Evolutionary conservation across 2,113 vertebrate genomes (phyloP).

Genomic region (Pagrus major): DNA sequence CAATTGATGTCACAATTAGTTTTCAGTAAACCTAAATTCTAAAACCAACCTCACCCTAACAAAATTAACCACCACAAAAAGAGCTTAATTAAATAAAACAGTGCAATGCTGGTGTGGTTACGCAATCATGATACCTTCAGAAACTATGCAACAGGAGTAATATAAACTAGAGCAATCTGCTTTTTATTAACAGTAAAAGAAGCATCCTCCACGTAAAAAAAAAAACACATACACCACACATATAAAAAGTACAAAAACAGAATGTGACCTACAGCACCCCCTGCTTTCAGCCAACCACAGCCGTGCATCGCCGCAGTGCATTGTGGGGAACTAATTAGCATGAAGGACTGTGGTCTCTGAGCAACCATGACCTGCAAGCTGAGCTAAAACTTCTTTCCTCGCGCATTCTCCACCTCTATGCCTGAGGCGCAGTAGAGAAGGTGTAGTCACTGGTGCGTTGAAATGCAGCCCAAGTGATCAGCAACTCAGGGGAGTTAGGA

Average conservation of each 20-base stretch:
- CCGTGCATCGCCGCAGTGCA: conserved; percentile 46
- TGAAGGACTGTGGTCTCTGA: conserved; percentile 74
- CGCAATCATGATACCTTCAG: conserved; percentile 2
- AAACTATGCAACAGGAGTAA: conserved; percentile 18
- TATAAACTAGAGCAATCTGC: not conserved
- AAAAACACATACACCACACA: not conserved
- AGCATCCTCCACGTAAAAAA: conserved; percentile 17
- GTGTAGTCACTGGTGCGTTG: conserved; percentile 80
- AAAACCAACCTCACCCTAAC: not conserved
- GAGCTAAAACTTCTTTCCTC: conserved; percentile 64
- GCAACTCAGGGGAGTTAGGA: conserved; percentile 54
- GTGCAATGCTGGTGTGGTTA: not conserved
- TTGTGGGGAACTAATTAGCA: conserved; percentile 79
- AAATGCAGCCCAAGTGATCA: conserved; percentile 75
- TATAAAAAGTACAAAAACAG: conserved; percentile 35
- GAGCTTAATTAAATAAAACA: not conserved
- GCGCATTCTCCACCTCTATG: conserved; percentile 56
- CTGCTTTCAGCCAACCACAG: conserved; percentile 64
- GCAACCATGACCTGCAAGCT: conserved; percentile 75
- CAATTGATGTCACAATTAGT: not conserved
- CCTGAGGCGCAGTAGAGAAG: conserved; percentile 75
- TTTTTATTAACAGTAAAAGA: conserved; percentile 21
- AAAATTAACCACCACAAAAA: not conserved
- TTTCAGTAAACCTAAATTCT: not conserved
- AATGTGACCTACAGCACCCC: conserved; percentile 52